Conservation (phyloP, 2,888 invertebrate genomes). For the Lucinisca nassula region DNA sequence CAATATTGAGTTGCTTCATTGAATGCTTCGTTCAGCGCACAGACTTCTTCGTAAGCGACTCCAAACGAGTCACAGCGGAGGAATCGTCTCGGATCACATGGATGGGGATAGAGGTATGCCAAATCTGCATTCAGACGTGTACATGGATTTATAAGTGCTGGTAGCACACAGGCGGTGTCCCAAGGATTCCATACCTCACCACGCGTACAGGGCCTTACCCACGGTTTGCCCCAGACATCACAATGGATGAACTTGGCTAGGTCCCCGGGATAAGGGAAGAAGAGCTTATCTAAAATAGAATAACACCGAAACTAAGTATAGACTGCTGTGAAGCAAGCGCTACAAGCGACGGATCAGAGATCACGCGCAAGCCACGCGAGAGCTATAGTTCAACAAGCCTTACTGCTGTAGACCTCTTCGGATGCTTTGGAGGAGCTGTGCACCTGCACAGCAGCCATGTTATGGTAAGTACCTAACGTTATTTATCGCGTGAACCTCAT, state of each 20-base stretch:
- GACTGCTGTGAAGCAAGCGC: too few species aligned
- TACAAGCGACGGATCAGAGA: too few species aligned
- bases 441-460: too few species aligned
- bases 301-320: too few species aligned
- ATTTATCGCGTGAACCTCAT: too few species aligned
- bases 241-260: slow-evolving; percentile 66
- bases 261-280: slow-evolving; percentile 62
- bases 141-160: slow-evolving; percentile 56
- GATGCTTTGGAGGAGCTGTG: too few species aligned
- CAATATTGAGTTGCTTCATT: slow-evolving; percentile 37
- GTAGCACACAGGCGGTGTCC: slow-evolving; percentile 56
- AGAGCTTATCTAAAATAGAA: slow-evolving; percentile 65
- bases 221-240: slow-evolving; percentile 67
- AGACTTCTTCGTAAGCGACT: slow-evolving; percentile 28
- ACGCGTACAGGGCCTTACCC: slow-evolving; percentile 59
- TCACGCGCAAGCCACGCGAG: too few species aligned
- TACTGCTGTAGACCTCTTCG: too few species aligned
- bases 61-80: slow-evolving; percentile 37
- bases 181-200: slow-evolving; percentile 65
- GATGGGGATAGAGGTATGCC: slow-evolving; percentile 50
- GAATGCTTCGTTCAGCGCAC: slow-evolving; percentile 24
- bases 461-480: too few species aligned
- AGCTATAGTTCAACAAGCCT: too few species aligned
- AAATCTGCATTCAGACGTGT: slow-evolving; percentile 36
- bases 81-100: slow-evolving; percentile 55